Evolutionary conservation across 1,140 invertebrate species (phyloP).

Genomic region (Leptinotarsa texana): DNA sequence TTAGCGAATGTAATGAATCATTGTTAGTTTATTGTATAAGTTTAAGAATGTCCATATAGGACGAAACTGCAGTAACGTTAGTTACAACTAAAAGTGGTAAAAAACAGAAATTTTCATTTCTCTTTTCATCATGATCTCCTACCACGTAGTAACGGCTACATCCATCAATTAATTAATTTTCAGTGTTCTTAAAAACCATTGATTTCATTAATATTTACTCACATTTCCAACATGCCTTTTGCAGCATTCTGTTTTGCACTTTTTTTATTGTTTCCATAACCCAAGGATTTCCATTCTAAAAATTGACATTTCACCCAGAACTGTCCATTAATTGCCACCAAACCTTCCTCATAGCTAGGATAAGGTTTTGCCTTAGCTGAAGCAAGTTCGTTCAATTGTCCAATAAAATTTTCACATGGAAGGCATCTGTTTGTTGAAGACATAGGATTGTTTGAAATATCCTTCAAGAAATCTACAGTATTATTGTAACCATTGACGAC

Average conservation of each 20-base stretch:
- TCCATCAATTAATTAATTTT: too few species aligned
- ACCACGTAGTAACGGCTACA: too few species aligned
- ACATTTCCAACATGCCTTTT: conserved; percentile 33
- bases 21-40: too few species aligned
- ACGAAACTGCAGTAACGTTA: too few species aligned
- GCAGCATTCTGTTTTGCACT: conserved; percentile 38
- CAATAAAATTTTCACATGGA: conserved; percentile 30
- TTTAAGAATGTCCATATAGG: too few species aligned
- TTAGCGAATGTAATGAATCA: too few species aligned
- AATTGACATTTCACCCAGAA: conserved; percentile 35
- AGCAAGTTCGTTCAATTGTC: conserved; percentile 34
- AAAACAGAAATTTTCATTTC: too few species aligned
- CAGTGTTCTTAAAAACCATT: too few species aligned
- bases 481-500: neutral
- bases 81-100: too few species aligned
- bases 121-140: too few species aligned
- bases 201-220: conserved; percentile 7
- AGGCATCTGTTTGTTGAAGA: neutral
- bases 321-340: neutral
- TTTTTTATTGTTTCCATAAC: conserved; percentile 36
- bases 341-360: conserved; percentile 28
- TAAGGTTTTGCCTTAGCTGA: conserved; percentile 20
- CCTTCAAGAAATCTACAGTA: neutral
- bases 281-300: conserved; percentile 7
- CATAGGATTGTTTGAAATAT: neutral